These are phyloP conservation scores for Melieria picta DNA, from an alignment of 2,888 invertebrate genomes.

Conservation along the genomic window DNA sequence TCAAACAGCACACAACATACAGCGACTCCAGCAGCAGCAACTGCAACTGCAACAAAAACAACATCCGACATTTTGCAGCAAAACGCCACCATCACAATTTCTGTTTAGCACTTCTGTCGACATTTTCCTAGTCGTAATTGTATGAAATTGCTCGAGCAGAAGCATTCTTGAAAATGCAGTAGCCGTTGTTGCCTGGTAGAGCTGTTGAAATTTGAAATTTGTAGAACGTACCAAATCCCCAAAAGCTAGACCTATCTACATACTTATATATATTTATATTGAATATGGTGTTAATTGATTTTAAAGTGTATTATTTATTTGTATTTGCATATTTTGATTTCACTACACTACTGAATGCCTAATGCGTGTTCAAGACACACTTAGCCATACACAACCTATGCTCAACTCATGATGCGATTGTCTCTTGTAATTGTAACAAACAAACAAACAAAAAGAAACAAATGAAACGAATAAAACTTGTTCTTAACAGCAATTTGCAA, in stretches of 20 bases:
- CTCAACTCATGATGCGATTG: background rate
- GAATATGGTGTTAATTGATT: no score
- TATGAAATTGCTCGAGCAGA: no score
- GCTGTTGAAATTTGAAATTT: background rate
- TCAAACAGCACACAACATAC: background rate
- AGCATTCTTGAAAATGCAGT: background rate
- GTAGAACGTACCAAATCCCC: no score
- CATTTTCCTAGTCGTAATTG: no score
- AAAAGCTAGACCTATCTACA: no score
- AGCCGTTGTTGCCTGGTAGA: constrained; percentile 14
- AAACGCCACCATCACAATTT: background rate
- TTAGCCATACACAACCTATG: constrained; percentile 11
- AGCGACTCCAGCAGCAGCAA: constrained; percentile 29
- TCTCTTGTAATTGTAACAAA: constrained; percentile 18
- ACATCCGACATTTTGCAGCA: constrained; percentile 1
- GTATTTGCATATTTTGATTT: constrained; percentile 28
- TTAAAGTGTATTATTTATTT: constrained; percentile 15
- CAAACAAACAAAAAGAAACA: constrained; percentile 12
- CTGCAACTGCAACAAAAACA: constrained; percentile 35
- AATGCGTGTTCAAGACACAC: background rate
- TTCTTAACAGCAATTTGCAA: background rate
- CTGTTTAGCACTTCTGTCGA: no score
- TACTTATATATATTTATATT: no score
- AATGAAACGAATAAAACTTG: constrained; percentile 6
- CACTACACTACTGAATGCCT: constrained; percentile 12